A percentile compares a stretch with the other conserved stretches of the same genome.
Evolutionary conservation across 2,888 invertebrate species (phyloP).

Genomic region (Agrypnus murinus): DNA sequence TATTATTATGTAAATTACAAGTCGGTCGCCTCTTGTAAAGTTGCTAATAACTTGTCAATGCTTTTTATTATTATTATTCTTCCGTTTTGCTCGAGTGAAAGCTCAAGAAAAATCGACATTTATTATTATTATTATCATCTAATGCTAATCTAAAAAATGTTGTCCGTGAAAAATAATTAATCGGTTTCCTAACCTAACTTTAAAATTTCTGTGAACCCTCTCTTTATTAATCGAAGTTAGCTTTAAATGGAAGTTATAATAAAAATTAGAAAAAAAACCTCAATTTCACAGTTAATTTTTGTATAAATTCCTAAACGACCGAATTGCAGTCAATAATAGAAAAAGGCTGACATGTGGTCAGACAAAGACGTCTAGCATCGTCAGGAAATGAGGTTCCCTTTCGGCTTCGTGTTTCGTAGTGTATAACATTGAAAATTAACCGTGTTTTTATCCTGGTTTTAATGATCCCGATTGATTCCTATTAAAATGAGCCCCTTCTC

Average conservation of each 20-base stretch:
- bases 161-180: too few relatives aligned
- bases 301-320: conserved; percentile 32
- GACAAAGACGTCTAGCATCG: conserved; percentile 40
- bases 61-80: conserved; percentile 37
- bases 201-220: conserved; percentile 1
- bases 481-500: conserved; percentile 40
- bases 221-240: too few relatives aligned
- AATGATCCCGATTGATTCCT: conserved; percentile 43
- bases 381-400: conserved; percentile 52
- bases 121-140: too few relatives aligned
- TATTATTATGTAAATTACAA: conserved; percentile 44
- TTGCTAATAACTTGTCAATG: conserved; percentile 46
- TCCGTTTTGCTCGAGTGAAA: conserved; percentile 21
- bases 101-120: conserved; percentile 25
- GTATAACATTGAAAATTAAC: conserved; percentile 41
- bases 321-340: conserved; percentile 22
- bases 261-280: conserved; percentile 7
- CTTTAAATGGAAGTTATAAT: too few relatives aligned
- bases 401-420: conserved; percentile 38
- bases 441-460: conserved; percentile 47
- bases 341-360: conserved; percentile 54
- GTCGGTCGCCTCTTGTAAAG: conserved; percentile 35
- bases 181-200: not conserved
- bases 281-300: conserved; percentile 45
- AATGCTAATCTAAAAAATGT: too few relatives aligned